Evolutionary conservation across 2,888 invertebrate species (phyloP).

Genomic region (Neoitamus cyanurus): DNA sequence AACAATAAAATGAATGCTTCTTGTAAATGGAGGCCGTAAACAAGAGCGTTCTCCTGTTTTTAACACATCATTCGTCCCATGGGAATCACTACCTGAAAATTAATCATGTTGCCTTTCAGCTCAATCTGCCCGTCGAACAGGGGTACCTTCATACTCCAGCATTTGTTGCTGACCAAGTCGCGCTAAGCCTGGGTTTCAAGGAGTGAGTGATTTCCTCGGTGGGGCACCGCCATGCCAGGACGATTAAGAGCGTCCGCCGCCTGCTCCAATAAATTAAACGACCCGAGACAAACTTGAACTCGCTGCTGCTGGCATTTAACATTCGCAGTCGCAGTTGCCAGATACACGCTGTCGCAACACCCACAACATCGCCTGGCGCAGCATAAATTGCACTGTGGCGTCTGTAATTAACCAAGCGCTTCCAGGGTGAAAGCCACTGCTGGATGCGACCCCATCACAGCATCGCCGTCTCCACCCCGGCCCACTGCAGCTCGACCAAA

Average conservation of each 20-base stretch:
- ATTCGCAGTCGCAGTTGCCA: slow-evolving; percentile 21
- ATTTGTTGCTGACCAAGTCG: neutral
- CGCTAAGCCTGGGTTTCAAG: neutral
- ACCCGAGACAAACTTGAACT: slow-evolving; percentile 26
- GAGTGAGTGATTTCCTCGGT: neutral
- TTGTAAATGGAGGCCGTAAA: neutral
- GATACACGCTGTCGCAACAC: slow-evolving; percentile 28
- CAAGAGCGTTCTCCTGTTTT: neutral
- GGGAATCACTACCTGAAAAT: neutral
- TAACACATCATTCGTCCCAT: neutral
- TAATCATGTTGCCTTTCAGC: neutral
- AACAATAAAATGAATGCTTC: neutral
- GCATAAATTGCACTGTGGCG: slow-evolving; percentile 21
- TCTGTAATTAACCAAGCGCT: slow-evolving; percentile 14
- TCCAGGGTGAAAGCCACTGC: slow-evolving; percentile 3
- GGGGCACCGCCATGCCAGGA: neutral
- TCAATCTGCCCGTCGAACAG: neutral
- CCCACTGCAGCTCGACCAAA: neutral
- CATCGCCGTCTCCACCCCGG: neutral
- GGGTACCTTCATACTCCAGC: neutral
- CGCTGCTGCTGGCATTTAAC: neutral
- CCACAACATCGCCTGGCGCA: slow-evolving; percentile 13
- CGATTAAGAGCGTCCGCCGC: neutral
- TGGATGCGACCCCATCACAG: neutral
- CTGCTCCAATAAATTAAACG: slow-evolving; percentile 14